Evolutionary conservation across 92 coral and sea anemone species (phyloP), one percentile per base, ranked within the genome.

Genomic region (Pocillopora meandrina): DNA sequence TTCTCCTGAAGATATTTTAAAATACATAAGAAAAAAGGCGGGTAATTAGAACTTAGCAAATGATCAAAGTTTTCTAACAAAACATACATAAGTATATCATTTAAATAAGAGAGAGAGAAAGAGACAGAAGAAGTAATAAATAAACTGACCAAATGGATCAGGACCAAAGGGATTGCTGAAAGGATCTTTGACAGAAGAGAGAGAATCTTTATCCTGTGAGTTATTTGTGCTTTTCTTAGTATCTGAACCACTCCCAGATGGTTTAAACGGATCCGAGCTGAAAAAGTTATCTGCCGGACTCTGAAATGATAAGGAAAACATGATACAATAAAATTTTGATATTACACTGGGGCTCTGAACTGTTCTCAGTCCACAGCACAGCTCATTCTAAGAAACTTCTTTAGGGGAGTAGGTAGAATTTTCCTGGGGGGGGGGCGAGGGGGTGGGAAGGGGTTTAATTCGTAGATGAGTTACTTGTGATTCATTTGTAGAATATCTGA

Each of bases 211-310:
- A 66, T 74, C 86, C 60, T 75, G 90, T 65, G 83, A 60, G 72
- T 72, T 79, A 16, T 64, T 65, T n/a, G 95, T 78, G 19, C 92
- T 87, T 77, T 94, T 87, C 74, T 89, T 93, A 47, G 95, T 84
- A 56, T 93, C 98, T 62, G 96, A 81, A 31, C 85, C 84, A 52
- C 79, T 89, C 18, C 92, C 89, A 34, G 92, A 76, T n/a, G 98
- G 88, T 82, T 95, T 97, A 82, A 97, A 97, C 56, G 99, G 99
- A 83, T 97, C 99, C 16, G 98, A 95, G 57, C 91, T 87, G 82
- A 97, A 97, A 85, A 97, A 95, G 82, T 91, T 93, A 65, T 97
- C 98, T 56, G 92, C 79, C 10, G 98, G 75, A 63, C 84, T 82
- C 99, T 97, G 87, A 52, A 89, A 85, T 33, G 67, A 42, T 42